A percentile compares a stretch with the other conserved stretches of the same genome.
Conservation (phyloP, 2,797 vertebrate genomes). For the Liasis olivaceus region DNA sequence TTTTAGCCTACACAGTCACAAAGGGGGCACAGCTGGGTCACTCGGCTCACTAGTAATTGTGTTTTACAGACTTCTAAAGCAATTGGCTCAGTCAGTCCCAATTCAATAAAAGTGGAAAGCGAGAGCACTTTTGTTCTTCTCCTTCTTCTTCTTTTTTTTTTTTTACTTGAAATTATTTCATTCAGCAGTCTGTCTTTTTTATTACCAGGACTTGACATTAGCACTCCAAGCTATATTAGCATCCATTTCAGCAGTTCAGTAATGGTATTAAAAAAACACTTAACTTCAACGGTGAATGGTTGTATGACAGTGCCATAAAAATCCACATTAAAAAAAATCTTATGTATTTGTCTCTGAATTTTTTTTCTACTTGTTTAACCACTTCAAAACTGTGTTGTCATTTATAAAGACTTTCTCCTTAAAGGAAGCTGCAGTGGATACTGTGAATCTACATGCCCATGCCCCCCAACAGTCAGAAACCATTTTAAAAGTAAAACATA, state of each 20-base stretch:
- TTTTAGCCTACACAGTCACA: conserved; percentile 73
- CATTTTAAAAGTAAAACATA: conserved; percentile 2
- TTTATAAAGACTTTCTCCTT: conserved; percentile 54
- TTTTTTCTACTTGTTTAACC: conserved; percentile 77
- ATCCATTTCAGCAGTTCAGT: conserved; percentile 84
- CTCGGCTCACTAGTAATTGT: conserved; percentile 81
- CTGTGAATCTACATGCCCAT: conserved; percentile 4
- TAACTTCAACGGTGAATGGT: conserved; percentile 82
- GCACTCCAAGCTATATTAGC: conserved; percentile 84
- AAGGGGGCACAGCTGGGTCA: conserved; percentile 77
- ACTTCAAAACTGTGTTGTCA: conserved; percentile 73
- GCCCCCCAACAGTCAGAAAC: conserved; percentile 16
- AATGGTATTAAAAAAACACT: conserved; percentile 87
- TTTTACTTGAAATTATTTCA: conserved; percentile 82
- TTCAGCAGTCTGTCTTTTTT: conserved; percentile 87
- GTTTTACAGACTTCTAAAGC: conserved; percentile 84
- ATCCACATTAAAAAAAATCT: conserved; percentile 79
- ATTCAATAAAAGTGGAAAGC: conserved; percentile 82
- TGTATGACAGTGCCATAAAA: conserved; percentile 81
- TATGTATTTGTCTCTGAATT: conserved; percentile 81
- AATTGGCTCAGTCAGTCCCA: conserved; percentile 83
- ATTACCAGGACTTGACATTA: conserved; percentile 85
- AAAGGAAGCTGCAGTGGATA: conserved; percentile 26
- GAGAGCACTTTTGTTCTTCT: conserved; percentile 79
- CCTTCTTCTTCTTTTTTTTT: conserved; percentile 81